Base-by-base conservation (phyloP, 2,888 invertebrate genomes). In the Cheilosia impressa region DNA sequence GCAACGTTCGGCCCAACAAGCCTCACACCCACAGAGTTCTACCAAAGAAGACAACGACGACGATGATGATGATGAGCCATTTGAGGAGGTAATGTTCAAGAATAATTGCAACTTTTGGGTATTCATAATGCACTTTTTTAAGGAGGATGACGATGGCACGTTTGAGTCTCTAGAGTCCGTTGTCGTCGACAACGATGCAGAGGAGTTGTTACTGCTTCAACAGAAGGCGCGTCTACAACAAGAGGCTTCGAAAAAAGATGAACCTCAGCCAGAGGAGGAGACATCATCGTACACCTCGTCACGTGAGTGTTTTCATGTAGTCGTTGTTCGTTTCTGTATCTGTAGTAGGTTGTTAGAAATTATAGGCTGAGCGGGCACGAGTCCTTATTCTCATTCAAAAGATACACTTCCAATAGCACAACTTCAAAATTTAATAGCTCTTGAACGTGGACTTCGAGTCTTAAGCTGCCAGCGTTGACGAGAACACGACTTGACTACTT, bases 21-120 rank as follows among this genome's bases (percentile, higher is more conserved):
- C 87, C 73, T 87, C 88, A 45, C 78, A 45, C 77, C 47, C 52
- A 13, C 83, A 65, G 31, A 82, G 77, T 24, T 52, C 66, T 19
- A 34, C 63, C 22, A 73, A 73, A 50, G 73, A 90, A 24, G 88
- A 89, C 63, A 87, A 88, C 24, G 85, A 87, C 41, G 89, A 89
- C 43, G 88, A 90, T 17, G 89, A 6, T 27, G 27, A 90, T n/a
- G 91, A 90, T 65, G 89, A 90, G 89, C 93, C 93, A 53, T 93
- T 93, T 87, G 91, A 92, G 79, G 94, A 94, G 93, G 94, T 94
- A 90, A 72, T 72, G 41, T 41, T 13, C 1, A 38, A 6, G 45
- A 38, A 38, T 38, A 38, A 4, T 38, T 38, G 38, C 10, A 1
- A 38, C 13, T 38, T 13, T 38, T 4, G 13, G 13, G 3, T 47